These are phyloP conservation scores for Cnemophilus loriae DNA, from an alignment of 2,113 vertebrate genomes.

Conservation along the genomic window DNA sequence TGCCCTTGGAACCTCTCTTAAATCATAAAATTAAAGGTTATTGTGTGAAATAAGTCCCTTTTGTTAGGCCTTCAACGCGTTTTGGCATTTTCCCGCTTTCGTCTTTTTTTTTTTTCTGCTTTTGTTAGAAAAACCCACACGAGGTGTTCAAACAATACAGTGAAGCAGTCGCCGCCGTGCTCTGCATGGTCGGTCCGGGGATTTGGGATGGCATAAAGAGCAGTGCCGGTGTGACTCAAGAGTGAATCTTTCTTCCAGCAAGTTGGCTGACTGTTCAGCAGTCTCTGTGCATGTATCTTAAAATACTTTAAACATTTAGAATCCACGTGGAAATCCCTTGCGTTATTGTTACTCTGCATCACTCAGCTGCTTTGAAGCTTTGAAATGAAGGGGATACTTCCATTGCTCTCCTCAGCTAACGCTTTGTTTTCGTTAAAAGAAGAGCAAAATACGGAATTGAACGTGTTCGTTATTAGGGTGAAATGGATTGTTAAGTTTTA, in stretches of 20 bases:
- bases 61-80: not conserved
- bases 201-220: not conserved
- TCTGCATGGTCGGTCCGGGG: not conserved
- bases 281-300: not conserved
- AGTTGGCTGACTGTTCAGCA: not conserved
- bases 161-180: not conserved
- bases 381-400: not conserved
- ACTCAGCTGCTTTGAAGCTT: not conserved
- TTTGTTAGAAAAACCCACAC: not conserved
- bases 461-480: not conserved
- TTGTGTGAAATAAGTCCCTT: not conserved
- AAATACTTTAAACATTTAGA: not conserved
- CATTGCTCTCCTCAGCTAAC: not conserved
- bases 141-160: constrained; percentile 5
- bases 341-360: not conserved
- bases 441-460: not conserved
- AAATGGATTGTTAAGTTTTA: not conserved
- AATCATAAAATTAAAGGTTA: not conserved
- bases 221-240: not conserved
- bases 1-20: not conserved
- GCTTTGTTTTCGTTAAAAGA: not conserved
- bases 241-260: not conserved
- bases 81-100: constrained; percentile 24
- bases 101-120: not conserved
- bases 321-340: not conserved